Evolutionary conservation across 2,888 invertebrate genomes (phyloP), one percentile per base, ranked within the genome.

Genomic region (Alloplasta piceator): DNA sequence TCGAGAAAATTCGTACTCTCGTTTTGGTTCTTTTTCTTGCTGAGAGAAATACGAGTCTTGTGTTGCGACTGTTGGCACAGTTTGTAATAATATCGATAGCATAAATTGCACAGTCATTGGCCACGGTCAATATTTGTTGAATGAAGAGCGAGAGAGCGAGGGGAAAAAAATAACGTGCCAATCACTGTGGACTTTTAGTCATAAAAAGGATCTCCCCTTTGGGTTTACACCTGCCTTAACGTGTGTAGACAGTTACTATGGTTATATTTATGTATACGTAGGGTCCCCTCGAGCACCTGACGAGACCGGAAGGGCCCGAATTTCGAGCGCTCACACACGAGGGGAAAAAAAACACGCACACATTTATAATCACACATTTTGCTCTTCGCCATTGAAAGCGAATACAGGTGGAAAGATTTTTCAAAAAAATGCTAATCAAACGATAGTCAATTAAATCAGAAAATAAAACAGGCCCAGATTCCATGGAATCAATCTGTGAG

Each of bases 181-280:
- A 56, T 58, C 46, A 52, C 41, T 55, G 48, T 58, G 26, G 56
- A 16, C 39, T 16, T 41, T 14, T 10, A 14, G 36, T 50, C 41
- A 16, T 50, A 50, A 16, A 36, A 36, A 50, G 46, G 70, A 46
- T 38, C 55, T 64, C 39, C 79, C 76, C 64, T 39, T 66, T 56
- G 68, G 26, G 46, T 63, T 78, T 84, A 84, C 89, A 89, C 89
- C 89, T 89, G 89, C 87, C 86, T 84, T 87, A 86, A 85, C 88
- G 72, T 68, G 66, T 71, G 64, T 71, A 56, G 63, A 66, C 78
- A 74, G 66, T 75, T 75, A 58, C 58, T 66, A 75, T 58, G 74
- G 58, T 63, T 64, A 74, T 71, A 39, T 48, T 50, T 26, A 26
- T 26, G 3, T 26, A 26, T 3, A 26, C 26, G 26, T 26, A 80